Conservation (phyloP, 1,140 invertebrate species). For the Pissodes strobi region DNA sequence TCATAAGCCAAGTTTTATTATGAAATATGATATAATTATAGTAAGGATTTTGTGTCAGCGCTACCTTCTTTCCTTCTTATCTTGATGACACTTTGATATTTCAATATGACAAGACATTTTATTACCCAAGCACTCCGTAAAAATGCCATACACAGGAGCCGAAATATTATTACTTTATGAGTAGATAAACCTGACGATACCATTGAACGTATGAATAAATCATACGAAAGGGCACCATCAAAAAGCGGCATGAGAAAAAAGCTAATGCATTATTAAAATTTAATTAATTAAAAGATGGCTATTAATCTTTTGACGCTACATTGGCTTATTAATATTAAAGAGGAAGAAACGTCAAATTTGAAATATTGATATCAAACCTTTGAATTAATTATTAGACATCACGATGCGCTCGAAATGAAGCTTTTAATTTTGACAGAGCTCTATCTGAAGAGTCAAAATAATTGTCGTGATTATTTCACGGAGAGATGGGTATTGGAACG, state of each 20-base stretch:
- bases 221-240: no score
- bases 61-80: no score
- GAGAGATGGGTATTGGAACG: neutral
- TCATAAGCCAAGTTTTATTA: no score
- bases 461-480: conserved; percentile 1
- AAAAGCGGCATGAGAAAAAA: conserved; percentile 4
- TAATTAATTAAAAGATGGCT: conserved; percentile 18
- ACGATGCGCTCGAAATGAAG: conserved; percentile 4
- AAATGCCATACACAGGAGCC: no score
- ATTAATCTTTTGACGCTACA: conserved; percentile 20
- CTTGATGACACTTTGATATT: no score
- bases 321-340: conserved; percentile 17
- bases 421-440: neutral
- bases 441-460: neutral
- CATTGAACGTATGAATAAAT: no score
- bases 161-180: no score
- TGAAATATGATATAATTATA: no score
- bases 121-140: no score
- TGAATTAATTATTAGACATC: conserved; percentile 20
- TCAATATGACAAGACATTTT: no score
- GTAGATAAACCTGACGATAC: no score
- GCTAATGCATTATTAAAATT: conserved; percentile 26
- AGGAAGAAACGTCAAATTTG: conserved; percentile 16
- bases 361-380: conserved; percentile 20
- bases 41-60: no score